These are phyloP conservation scores for Bujurquina vittata DNA, from an alignment of 2,113 vertebrate species.

Conservation along the genomic window DNA sequence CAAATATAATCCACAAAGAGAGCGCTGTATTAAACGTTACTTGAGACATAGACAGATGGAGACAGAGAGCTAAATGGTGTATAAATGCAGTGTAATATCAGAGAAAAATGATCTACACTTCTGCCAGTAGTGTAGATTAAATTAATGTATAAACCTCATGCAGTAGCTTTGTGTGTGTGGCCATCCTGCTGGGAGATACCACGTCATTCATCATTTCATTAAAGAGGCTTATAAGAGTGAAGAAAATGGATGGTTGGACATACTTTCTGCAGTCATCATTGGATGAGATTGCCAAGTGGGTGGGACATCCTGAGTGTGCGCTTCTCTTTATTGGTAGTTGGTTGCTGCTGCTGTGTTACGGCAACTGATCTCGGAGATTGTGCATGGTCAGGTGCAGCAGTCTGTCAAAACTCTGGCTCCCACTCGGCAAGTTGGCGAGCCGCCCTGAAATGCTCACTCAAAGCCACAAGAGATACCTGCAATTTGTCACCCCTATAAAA, in stretches of 20 bases:
- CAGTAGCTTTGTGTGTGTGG: conserved; percentile 58
- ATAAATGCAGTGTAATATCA: conserved; percentile 29
- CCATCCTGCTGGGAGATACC: conserved; percentile 59
- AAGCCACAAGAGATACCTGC: conserved; percentile 78
- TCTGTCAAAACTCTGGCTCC: conserved; percentile 67
- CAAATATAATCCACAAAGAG: conserved; percentile 17
- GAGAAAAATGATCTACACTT: conserved; percentile 32
- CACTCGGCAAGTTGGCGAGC: conserved; percentile 53
- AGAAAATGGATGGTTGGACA: conserved; percentile 31
- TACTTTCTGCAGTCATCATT: conserved; percentile 45
- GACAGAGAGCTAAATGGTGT: not conserved
- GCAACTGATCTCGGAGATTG: conserved; percentile 50
- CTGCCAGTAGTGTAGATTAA: conserved; percentile 3
- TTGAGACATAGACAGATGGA: conserved; percentile 33
- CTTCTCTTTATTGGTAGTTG: conserved; percentile 43
- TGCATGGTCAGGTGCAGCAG: conserved; percentile 73
- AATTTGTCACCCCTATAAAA: conserved; percentile 82
- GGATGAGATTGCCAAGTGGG: conserved; percentile 40
- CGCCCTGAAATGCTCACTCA: conserved; percentile 59
- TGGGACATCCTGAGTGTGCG: conserved; percentile 20
- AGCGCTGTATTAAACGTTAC: conserved; percentile 2
- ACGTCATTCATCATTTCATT: conserved; percentile 71
- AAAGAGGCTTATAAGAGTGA: conserved; percentile 48
- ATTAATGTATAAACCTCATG: conserved; percentile 30
- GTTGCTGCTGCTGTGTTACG: conserved; percentile 12